Conservation (phyloP, 2,113 vertebrate species). For the Nothocercus julius region DNA sequence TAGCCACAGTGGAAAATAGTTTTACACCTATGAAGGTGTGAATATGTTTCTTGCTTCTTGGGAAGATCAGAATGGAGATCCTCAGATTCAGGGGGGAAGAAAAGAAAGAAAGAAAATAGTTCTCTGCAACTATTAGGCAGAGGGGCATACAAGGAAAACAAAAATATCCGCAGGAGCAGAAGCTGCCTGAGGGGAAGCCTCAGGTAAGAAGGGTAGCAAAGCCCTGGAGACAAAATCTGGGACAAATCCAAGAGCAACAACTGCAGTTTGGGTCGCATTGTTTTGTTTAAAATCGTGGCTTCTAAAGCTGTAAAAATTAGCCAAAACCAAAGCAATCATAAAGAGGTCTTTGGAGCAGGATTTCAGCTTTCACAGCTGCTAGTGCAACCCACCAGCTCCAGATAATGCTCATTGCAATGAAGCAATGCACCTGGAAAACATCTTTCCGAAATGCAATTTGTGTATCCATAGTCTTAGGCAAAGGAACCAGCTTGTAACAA, state of each 20-base stretch:
- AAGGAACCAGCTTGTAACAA: not conserved
- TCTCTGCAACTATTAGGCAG: not conserved
- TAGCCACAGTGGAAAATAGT: not conserved
- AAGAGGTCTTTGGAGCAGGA: not conserved
- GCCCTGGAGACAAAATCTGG: constrained; percentile 21
- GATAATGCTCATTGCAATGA: not conserved
- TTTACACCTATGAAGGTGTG: not conserved
- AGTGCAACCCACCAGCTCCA: not conserved
- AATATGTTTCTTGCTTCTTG: not conserved
- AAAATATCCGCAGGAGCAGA: constrained; percentile 13
- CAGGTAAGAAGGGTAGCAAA: constrained; percentile 1
- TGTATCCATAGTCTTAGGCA: not conserved
- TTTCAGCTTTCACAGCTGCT: not conserved
- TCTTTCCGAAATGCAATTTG: not conserved
- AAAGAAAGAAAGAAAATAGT: not conserved
- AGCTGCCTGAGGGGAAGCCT: not conserved
- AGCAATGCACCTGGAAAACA: not conserved
- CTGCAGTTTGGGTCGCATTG: not conserved
- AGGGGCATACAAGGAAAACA: not conserved
- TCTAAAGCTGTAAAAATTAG: not conserved
- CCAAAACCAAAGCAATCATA: not conserved
- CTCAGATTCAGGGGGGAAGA: not conserved
- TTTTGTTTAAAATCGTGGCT: not conserved
- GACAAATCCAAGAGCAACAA: not conserved
- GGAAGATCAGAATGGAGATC: not conserved